A percentile compares a stretch with the other conserved stretches of the same genome.
phyloP scores from a whole-genome alignment of 2,888 invertebrate species.

The Apotomis betuletana region DNA sequence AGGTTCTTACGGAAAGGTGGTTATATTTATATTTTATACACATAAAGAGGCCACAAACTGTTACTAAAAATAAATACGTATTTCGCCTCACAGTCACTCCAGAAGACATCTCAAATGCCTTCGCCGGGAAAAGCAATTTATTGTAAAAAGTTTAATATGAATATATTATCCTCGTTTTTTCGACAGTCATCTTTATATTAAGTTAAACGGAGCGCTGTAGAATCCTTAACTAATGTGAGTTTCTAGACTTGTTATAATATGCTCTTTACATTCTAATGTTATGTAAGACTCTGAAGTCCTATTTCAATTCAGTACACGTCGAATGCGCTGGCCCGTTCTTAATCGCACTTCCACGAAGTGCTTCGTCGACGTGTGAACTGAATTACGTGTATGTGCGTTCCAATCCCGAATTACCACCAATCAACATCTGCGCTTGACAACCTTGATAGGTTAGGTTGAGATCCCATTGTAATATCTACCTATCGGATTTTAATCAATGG shows the following conservation, averaged over 20 bases:
- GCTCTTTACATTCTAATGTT: not conserved
- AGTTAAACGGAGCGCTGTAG: not conserved
- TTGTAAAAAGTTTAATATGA: not conserved
- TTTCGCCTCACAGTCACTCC: not conserved
- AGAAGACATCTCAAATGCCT: not conserved
- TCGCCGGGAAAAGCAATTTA: not conserved
- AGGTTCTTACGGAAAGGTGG: not conserved
- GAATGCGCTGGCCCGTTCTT: not conserved
- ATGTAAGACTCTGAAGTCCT: not conserved
- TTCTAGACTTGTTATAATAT: not conserved
- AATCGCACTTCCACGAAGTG: constrained; percentile 14
- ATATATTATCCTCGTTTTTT: not conserved
- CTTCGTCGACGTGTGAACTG: constrained; percentile 10
- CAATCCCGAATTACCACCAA: constrained; percentile 29
- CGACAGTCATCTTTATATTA: not conserved
- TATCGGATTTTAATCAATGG: too few species aligned
- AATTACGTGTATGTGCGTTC: constrained; percentile 29
- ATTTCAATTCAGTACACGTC: constrained; percentile 1
- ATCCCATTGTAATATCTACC: too few species aligned
- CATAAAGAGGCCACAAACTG: not conserved
- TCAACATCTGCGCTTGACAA: constrained; percentile 32
- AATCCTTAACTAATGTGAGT: not conserved
- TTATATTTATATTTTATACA: not conserved
- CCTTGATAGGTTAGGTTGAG: not conserved
- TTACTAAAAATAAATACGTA: not conserved